Evolutionary conservation across 2,113 vertebrate genomes (phyloP).

Genomic region (Oncorhynchus gorbuscha): DNA sequence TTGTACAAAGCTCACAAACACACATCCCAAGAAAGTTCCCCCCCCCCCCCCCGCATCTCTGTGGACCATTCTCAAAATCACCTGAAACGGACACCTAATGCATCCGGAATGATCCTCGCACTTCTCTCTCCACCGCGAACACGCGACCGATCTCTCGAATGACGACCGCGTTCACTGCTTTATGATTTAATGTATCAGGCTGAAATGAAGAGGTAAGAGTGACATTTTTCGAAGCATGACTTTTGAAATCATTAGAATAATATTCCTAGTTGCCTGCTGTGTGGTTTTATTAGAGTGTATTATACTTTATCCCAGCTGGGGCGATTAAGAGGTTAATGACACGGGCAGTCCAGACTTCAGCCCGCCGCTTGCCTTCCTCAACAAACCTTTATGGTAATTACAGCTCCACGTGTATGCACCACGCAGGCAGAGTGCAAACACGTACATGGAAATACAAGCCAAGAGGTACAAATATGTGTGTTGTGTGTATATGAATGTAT

Average conservation of each 20-base stretch:
- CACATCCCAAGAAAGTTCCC: background rate
- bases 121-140: background rate
- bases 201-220: background rate
- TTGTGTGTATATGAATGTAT: background rate
- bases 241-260: slow-evolving; percentile 67
- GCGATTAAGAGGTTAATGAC: slow-evolving; percentile 59
- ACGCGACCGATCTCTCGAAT: background rate
- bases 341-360: slow-evolving; percentile 28
- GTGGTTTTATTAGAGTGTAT: slow-evolving; percentile 52
- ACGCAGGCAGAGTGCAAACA: background rate
- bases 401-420: slow-evolving; percentile 4
- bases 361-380: background rate
- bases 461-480: background rate
- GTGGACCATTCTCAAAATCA: no score
- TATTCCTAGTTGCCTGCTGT: slow-evolving; percentile 54
- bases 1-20: background rate
- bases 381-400: background rate
- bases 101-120: background rate
- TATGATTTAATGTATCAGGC: background rate
- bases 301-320: slow-evolving; percentile 60
- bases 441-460: background rate
- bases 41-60: no score
- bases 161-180: background rate
- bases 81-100: no score
- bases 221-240: slow-evolving; percentile 2